Conservation (phyloP, 2,888 invertebrate genomes). For the Carabus problematicus region DNA sequence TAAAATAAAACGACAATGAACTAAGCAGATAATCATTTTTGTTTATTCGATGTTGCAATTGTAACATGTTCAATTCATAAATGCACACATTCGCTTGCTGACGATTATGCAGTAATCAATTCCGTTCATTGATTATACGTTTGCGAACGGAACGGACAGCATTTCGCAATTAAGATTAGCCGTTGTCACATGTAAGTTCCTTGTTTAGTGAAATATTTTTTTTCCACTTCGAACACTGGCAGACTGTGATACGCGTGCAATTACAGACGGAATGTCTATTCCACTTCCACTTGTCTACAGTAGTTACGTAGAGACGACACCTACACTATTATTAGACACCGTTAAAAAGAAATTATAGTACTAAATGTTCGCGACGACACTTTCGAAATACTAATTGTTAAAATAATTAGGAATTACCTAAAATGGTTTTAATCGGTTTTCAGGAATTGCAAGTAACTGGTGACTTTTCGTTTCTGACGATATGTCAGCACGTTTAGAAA, state of each 20-base stretch:
- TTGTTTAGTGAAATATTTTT: conserved; percentile 1
- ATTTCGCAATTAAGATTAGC: conserved; percentile 23
- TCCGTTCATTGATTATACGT: background rate
- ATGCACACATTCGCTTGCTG: no score
- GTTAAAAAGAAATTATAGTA: conserved; percentile 39
- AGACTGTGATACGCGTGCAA: conserved; percentile 8
- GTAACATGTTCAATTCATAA: no score
- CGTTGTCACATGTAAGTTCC: conserved; percentile 6
- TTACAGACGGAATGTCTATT: conserved; percentile 29
- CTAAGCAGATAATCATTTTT: no score
- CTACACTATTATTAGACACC: conserved; percentile 37
- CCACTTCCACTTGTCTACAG: conserved; percentile 23
- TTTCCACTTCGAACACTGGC: background rate
- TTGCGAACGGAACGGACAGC: background rate
- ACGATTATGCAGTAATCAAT: no score
- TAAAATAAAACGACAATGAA: no score
- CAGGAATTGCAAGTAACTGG: no score
- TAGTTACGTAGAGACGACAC: no score
- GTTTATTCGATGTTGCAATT: no score
- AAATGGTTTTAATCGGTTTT: no score
- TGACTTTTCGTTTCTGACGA: no score
- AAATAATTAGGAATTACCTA: no score
- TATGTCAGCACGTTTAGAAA: no score
- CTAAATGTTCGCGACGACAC: background rate
- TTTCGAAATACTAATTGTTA: background rate